These are phyloP conservation scores for Myoxocephalus aenaeus DNA, from an alignment of 2,797 vertebrate genomes.

Conservation along the genomic window DNA sequence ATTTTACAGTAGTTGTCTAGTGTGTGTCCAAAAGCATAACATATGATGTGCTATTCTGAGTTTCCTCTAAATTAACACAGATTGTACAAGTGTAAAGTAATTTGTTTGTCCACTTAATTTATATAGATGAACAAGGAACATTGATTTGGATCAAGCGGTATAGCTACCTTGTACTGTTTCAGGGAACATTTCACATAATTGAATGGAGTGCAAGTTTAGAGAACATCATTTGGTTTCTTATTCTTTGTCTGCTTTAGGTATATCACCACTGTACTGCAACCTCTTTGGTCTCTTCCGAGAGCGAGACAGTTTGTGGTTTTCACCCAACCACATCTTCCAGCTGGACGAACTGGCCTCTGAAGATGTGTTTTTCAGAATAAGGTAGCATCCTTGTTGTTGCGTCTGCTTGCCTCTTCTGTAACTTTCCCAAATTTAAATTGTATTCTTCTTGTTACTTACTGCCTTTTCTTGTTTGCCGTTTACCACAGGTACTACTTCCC, in stretches of 20 bases:
- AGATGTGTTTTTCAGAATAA: slow-evolving; percentile 88
- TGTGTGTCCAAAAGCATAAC: neutral
- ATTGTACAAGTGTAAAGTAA: neutral
- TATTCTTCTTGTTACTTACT: neutral
- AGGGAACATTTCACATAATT: neutral
- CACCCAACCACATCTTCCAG: slow-evolving; percentile 92
- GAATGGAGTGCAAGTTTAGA: neutral
- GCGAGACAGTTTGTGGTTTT: slow-evolving; percentile 90
- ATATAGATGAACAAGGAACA: neutral
- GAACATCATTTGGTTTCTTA: neutral
- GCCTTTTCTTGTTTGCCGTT: neutral
- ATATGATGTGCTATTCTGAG: neutral
- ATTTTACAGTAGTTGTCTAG: no score
- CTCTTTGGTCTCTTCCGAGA: slow-evolving; percentile 93
- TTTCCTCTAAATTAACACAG: neutral
- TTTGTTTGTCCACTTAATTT: slow-evolving; percentile 6
- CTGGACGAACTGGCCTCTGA: slow-evolving; percentile 86
- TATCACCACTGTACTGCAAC: slow-evolving; percentile 91
- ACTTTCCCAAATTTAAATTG: neutral
- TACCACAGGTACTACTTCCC: slow-evolving; percentile 92
- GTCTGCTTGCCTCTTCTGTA: neutral
- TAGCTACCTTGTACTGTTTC: neutral
- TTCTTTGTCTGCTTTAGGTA: slow-evolving; percentile 79
- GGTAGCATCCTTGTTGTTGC: slow-evolving; percentile 65
- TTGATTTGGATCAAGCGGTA: neutral